A percentile compares a stretch with the other conserved stretches of the same genome.
phyloP scores from a whole-genome alignment of 2,797 vertebrate species.

The Chelmon rostratus region DNA sequence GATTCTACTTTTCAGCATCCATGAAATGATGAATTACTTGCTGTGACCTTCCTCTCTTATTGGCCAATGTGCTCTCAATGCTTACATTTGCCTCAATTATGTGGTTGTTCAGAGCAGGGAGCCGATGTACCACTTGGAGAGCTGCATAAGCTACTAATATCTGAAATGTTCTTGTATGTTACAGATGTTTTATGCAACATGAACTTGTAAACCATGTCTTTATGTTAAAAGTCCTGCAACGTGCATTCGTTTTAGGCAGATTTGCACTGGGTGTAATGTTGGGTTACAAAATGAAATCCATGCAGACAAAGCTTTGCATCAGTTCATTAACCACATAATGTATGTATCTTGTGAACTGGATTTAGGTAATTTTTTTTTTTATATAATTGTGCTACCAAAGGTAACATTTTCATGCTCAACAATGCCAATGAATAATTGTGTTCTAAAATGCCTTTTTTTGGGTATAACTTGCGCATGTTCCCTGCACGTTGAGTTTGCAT shows the following conservation, averaged over 20 bases:
- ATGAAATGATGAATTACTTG: slow-evolving; percentile 13
- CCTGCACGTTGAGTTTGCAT: slow-evolving; percentile 74
- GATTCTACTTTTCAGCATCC: neutral
- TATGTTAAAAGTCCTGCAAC: slow-evolving; percentile 17
- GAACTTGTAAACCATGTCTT: slow-evolving; percentile 19
- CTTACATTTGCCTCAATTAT: slow-evolving; percentile 14
- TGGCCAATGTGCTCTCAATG: slow-evolving; percentile 12
- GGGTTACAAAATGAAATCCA: slow-evolving; percentile 22
- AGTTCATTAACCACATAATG: slow-evolving; percentile 20
- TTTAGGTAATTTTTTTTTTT: neutral
- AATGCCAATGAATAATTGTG: slow-evolving; percentile 45
- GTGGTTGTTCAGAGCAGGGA: slow-evolving; percentile 17
- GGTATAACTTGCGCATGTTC: slow-evolving; percentile 60
- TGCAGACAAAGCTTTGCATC: slow-evolving; percentile 32
- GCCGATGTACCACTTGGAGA: slow-evolving; percentile 3
- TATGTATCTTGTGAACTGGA: slow-evolving; percentile 21
- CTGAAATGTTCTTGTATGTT: slow-evolving; percentile 32
- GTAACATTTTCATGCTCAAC: slow-evolving; percentile 36
- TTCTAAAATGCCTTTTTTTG: slow-evolving; percentile 50
- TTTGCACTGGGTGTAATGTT: slow-evolving; percentile 29
- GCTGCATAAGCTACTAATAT: slow-evolving; percentile 21
- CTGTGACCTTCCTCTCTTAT: slow-evolving; percentile 11
- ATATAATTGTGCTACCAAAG: slow-evolving; percentile 63
- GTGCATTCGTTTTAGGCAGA: slow-evolving; percentile 7
- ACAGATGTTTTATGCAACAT: slow-evolving; percentile 52